Evolutionary conservation across 1,140 invertebrate species (phyloP).

Genomic region (Notospermus geniculatus): DNA sequence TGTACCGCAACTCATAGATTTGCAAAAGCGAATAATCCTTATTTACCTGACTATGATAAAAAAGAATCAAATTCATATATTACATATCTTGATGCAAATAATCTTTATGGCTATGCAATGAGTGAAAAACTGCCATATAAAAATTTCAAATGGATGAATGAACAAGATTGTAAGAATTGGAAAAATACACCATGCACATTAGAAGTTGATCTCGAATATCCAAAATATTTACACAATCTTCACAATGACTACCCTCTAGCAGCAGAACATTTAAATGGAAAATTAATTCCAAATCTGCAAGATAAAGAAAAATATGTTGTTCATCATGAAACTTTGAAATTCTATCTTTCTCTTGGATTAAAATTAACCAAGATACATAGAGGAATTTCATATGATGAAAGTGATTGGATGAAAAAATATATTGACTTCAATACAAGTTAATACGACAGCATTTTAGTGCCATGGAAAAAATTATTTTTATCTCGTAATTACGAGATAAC

Average conservation of each 20-base stretch:
- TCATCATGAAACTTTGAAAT: neutral
- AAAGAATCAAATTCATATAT: constrained; percentile 28
- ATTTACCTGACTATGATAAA: constrained; percentile 16
- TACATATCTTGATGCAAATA: constrained; percentile 34
- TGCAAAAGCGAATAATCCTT: constrained; percentile 33
- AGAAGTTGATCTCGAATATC: constrained; percentile 53
- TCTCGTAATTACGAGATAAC: too few relatives aligned
- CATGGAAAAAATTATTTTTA: too few relatives aligned
- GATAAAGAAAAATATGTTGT: constrained; percentile 27
- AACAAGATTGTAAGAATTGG: constrained; percentile 27
- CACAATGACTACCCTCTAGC: constrained; percentile 60
- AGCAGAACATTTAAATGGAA: constrained; percentile 35
- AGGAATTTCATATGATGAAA: neutral
- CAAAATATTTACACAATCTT: constrained; percentile 54
- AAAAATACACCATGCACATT: constrained; percentile 41
- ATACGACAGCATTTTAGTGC: too few relatives aligned
- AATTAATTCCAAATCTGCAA: constrained; percentile 27
- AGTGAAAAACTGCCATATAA: constrained; percentile 18
- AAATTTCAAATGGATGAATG: constrained; percentile 49
- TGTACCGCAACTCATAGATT: too few relatives aligned
- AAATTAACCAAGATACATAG: constrained; percentile 6
- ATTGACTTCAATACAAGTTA: neutral
- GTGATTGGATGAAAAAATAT: neutral
- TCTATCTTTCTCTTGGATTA: neutral
- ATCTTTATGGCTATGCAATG: constrained; percentile 39